These are phyloP conservation scores for Patella ulyssiponensis DNA, from an alignment of 2,888 invertebrate species.

Conservation along the genomic window DNA sequence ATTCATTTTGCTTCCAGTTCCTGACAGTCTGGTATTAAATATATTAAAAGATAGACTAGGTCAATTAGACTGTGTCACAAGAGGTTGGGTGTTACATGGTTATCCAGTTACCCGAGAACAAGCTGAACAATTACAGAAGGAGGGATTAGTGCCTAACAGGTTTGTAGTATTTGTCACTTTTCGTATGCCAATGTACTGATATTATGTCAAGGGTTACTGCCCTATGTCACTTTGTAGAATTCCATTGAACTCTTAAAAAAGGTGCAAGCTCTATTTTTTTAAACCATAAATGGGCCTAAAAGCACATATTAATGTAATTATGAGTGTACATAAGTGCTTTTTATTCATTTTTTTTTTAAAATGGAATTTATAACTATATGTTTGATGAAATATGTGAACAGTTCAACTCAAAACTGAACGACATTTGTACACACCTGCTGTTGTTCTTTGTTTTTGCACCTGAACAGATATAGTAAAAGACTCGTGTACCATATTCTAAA, in stretches of 20 bases:
- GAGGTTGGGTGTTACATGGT: slow-evolving; percentile 72
- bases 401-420: no score
- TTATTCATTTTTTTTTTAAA: no score
- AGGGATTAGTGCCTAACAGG: slow-evolving; percentile 71
- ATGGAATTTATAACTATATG: no score
- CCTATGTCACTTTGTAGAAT: not conserved
- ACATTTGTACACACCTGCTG: no score
- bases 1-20: slow-evolving; percentile 55
- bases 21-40: slow-evolving; percentile 69
- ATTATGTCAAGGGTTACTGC: not conserved
- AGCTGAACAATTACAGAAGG: slow-evolving; percentile 67
- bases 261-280: no score
- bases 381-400: no score
- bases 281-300: no score
- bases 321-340: no score
- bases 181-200: not conserved
- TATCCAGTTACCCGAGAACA: slow-evolving; percentile 70
- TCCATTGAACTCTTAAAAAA: not conserved
- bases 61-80: slow-evolving; percentile 69
- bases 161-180: slow-evolving; percentile 30
- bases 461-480: no score
- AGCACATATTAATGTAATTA: no score
- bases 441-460: no score
- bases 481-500: no score
- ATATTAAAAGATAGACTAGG: slow-evolving; percentile 67